Percentiles rank a stretch among this genome's conserved stretches.
Conservation (phyloP, 2,113 vertebrate genomes). For the Apistogramma diplotaenia region DNA sequence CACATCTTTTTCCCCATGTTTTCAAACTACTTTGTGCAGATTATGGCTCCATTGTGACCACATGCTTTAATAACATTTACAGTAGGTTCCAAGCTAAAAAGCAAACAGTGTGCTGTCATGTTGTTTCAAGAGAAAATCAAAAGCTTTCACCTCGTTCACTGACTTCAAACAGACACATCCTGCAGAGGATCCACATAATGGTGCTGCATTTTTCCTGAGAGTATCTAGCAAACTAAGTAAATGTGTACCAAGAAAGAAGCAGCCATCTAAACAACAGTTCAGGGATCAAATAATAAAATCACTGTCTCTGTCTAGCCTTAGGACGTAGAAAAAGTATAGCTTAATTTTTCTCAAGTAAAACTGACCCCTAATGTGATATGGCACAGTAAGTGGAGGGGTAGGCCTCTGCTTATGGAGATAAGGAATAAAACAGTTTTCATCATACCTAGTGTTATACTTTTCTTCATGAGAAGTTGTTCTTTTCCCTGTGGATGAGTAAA, state of each 20-base stretch:
- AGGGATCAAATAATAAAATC: neutral
- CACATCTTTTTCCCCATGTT: neutral
- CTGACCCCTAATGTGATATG: neutral
- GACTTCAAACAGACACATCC: neutral
- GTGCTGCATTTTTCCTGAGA: neutral
- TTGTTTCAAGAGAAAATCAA: constrained; percentile 3
- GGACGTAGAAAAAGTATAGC: neutral
- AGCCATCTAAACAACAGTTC: neutral
- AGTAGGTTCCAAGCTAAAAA: neutral
- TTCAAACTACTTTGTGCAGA: neutral
- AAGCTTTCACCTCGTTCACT: constrained; percentile 28
- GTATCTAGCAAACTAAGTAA: neutral
- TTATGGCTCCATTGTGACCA: neutral
- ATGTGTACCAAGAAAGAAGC: neutral
- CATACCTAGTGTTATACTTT: neutral
- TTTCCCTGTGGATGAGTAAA: neutral
- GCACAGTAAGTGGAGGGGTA: neutral
- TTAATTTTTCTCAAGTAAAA: neutral
- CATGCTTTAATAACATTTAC: neutral
- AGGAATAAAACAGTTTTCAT: neutral
- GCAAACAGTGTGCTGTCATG: neutral
- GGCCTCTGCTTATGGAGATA: neutral
- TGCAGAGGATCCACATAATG: neutral
- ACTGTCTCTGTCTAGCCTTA: neutral
- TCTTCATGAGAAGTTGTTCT: neutral